A percentile compares a stretch with the other conserved stretches of the same genome.
Conservation (phyloP, 2,797 vertebrate species). For the Potorous gilbertii region DNA sequence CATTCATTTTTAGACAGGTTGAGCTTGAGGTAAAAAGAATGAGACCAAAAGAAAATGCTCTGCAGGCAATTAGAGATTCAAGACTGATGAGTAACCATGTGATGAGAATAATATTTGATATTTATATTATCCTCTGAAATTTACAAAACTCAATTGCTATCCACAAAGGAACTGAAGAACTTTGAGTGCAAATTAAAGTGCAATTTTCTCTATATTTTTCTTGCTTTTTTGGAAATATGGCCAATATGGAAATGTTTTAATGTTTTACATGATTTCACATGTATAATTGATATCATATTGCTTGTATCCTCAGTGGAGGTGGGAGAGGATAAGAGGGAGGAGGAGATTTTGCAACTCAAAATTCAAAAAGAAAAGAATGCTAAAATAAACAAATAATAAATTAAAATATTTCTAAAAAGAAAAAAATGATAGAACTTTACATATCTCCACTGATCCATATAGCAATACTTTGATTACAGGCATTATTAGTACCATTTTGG, state of each 20-base stretch:
- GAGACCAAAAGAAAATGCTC: slow-evolving; percentile 56
- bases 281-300: background rate
- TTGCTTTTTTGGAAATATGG: background rate
- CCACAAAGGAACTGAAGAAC: background rate
- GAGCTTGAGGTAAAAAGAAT: slow-evolving; percentile 44
- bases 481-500: background rate
- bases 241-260: background rate
- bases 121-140: background rate
- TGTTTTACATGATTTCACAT: background rate
- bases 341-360: background rate
- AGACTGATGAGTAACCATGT: slow-evolving; percentile 32
- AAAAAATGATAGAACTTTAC: background rate
- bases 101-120: slow-evolving; percentile 25
- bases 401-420: background rate
- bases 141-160: background rate
- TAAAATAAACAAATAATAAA: background rate
- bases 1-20: slow-evolving; percentile 36
- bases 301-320: background rate
- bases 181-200: background rate
- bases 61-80: slow-evolving; percentile 50
- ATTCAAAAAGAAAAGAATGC: background rate
- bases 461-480: background rate
- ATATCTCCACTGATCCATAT: background rate
- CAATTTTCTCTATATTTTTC: background rate
- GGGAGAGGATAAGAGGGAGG: background rate